Evolutionary conservation across 2,797 vertebrate genomes (phyloP).

Genomic region (Acanthurus lineatus): DNA sequence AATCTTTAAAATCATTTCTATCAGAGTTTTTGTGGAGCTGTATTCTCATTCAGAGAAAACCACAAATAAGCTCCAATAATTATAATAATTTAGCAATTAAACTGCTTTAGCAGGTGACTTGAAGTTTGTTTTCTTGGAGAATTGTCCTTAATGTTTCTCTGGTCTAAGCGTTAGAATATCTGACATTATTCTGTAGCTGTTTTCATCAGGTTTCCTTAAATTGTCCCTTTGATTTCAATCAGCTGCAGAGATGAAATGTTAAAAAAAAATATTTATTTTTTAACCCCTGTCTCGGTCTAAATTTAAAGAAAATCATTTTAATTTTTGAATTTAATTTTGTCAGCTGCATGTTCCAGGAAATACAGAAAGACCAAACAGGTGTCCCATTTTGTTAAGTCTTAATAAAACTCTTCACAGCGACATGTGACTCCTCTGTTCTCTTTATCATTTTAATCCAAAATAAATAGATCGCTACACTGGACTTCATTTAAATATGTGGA

Average conservation of each 20-base stretch:
- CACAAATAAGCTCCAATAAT: not conserved
- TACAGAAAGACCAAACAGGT: slow-evolving; percentile 35
- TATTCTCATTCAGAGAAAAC: not conserved
- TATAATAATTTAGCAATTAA: not conserved
- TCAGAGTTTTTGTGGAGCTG: not conserved
- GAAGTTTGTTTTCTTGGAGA: not conserved
- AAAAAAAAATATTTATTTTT: slow-evolving; percentile 76
- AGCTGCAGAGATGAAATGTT: slow-evolving; percentile 45
- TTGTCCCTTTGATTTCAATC: slow-evolving; percentile 44
- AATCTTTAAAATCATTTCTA: not conserved
- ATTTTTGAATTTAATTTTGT: slow-evolving; percentile 38
- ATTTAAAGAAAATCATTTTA: slow-evolving; percentile 49
- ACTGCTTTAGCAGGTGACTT: slow-evolving; percentile 31
- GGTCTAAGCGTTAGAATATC: not conserved
- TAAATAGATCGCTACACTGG: no score
- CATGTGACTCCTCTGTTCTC: slow-evolving; percentile 13
- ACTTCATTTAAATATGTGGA: no score
- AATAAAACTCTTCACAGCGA: slow-evolving; percentile 81
- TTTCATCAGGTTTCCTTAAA: slow-evolving; percentile 27
- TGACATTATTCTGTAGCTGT: not conserved
- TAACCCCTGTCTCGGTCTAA: slow-evolving; percentile 57
- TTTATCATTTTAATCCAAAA: not conserved
- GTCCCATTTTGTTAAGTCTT: slow-evolving; percentile 71
- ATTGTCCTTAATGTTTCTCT: slow-evolving; percentile 3
- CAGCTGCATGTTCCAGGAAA: slow-evolving; percentile 57